Base-by-base conservation (phyloP, 1,140 invertebrate species). In the Drosophila bifasciata region DNA sequence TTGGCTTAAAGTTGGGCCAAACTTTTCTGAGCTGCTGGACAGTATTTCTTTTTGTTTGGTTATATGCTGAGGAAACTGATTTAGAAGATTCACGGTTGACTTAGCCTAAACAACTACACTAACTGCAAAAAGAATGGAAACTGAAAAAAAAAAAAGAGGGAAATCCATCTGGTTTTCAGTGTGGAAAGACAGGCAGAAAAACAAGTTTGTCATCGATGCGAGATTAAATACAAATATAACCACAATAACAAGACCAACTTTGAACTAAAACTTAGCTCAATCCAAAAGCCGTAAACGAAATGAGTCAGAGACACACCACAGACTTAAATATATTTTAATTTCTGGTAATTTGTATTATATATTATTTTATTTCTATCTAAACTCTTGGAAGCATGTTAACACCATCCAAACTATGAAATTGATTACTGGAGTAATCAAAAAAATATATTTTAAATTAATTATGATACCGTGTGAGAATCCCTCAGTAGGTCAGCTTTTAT, bases 11-110 rank as follows among this genome's bases (percentile, higher is more conserved):
- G 74, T 83, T 84, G 58, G 48, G 50, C 58, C 44, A 23, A 79
- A 85, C 71, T 79, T 68, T 79, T 51, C 39, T 36, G 45, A 76
- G 71, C 60, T 76, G 51, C 48, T 76, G 76, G 80, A 84, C 80
- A 84, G 66, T 84, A 79, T 40, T 53, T 48, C 25, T 53, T 48
- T 46, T 36, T 1, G 50, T 76, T 60, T 55, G 76, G 44, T 44
- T 73, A 36, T 46, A 59, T 48, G 50, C 32, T 61, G 63, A 63
- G 59, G 40, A 73, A 80, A 72, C 71, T 64, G 76, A 76, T 73
- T 80, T 80, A 70, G 61, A 84, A 83, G 55, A 55, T 60, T 57
- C 39, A 48, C 36, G 61, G 48, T 59, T 53, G 59, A 66, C 61
- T 68, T 68, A 21, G 66, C 55, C 55, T 57, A 64, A 68, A 48